Evolutionary conservation across 2,113 vertebrate genomes (phyloP).

Genomic region (Australoheros scitulus): DNA sequence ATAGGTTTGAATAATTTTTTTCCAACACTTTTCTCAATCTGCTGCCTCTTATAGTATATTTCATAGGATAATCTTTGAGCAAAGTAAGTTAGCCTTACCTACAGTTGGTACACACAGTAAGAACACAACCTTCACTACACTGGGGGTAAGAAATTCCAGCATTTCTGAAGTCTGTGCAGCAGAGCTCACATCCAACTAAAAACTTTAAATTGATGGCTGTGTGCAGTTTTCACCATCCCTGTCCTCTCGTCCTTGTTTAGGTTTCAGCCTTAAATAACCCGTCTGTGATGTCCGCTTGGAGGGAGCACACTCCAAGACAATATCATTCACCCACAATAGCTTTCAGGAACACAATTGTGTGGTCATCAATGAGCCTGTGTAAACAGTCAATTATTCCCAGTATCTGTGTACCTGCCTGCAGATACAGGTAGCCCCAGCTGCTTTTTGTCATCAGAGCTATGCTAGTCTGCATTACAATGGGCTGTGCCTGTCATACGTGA

Average conservation of each 20-base stretch:
- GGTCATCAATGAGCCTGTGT: slow-evolving; percentile 1
- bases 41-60: neutral
- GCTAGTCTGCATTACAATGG: slow-evolving; percentile 16
- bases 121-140: neutral
- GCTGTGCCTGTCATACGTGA: neutral
- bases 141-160: neutral
- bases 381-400: slow-evolving; percentile 51
- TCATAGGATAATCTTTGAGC: neutral
- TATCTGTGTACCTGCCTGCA: slow-evolving; percentile 9
- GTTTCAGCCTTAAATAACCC: slow-evolving; percentile 51
- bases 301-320: neutral
- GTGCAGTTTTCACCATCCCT: neutral
- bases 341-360: neutral
- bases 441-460: slow-evolving; percentile 8
- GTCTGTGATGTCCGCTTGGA: neutral
- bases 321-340: neutral
- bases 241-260: neutral
- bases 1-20: neutral
- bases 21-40: neutral
- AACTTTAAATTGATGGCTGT: neutral
- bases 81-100: slow-evolving; percentile 44
- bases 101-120: slow-evolving; percentile 17
- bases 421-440: slow-evolving; percentile 5
- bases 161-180: neutral
- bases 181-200: neutral